Percentiles rank a stretch among this genome's conserved stretches.
Evolutionary conservation across 2,797 vertebrate genomes (phyloP).

Genomic region (Sternarchorhynchus goeldii): DNA sequence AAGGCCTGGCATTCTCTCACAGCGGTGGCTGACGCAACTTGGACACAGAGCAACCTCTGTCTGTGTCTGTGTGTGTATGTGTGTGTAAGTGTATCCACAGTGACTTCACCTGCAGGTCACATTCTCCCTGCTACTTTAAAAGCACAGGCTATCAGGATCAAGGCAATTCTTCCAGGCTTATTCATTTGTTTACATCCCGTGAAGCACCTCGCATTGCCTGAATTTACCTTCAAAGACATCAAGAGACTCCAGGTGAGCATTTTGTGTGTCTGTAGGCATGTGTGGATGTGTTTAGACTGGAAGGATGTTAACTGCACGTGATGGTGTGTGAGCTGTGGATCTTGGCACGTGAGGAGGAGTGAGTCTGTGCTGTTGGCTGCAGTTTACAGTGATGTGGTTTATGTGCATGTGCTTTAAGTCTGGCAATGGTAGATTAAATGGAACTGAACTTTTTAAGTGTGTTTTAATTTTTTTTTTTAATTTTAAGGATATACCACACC

Average conservation of each 20-base stretch:
- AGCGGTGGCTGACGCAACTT: conserved; percentile 6
- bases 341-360: background rate
- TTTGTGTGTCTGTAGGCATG: background rate
- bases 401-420: too few species aligned
- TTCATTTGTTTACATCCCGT: conserved; percentile 20
- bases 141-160: background rate
- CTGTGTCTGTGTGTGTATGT: conserved; percentile 7
- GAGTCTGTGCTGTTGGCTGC: too few species aligned
- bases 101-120: background rate
- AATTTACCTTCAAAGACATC: background rate
- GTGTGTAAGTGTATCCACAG: background rate
- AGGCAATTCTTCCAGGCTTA: background rate
- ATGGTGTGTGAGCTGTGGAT: background rate
- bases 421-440: too few species aligned
- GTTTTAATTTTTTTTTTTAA: too few species aligned
- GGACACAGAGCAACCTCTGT: conserved; percentile 15
- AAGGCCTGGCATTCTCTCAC: conserved; percentile 25
- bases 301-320: background rate
- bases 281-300: background rate
- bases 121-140: background rate
- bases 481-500: too few species aligned
- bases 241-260: conserved; percentile 33
- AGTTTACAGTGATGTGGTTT: too few species aligned
- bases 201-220: background rate
- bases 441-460: too few species aligned